Evolutionary conservation across 2,113 vertebrate genomes (phyloP).

Genomic region (Danionella cerebrum): DNA sequence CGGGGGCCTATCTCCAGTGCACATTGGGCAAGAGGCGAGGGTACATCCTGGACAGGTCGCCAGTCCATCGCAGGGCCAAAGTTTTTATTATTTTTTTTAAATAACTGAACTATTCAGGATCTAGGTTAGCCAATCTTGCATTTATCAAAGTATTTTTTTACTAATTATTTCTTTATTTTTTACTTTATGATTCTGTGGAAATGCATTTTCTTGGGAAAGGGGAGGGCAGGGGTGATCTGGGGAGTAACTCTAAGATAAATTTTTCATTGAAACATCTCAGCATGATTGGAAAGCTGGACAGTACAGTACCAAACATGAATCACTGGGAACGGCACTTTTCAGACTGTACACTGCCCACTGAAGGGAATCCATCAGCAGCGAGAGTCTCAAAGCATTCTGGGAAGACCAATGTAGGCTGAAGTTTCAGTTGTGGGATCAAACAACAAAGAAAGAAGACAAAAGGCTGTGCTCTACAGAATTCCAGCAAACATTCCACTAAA

Average conservation of each 20-base stretch:
- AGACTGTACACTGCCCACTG: slow-evolving; percentile 13
- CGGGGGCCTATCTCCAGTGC: too few relatives aligned
- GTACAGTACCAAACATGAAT: too few relatives aligned
- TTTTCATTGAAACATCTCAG: not conserved
- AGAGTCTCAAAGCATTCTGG: not conserved
- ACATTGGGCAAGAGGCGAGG: too few relatives aligned
- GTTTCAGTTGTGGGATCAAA: slow-evolving; percentile 4
- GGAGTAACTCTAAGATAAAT: too few relatives aligned
- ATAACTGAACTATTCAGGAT: too few relatives aligned
- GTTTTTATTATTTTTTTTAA: too few relatives aligned
- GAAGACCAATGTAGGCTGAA: not conserved
- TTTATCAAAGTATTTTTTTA: too few relatives aligned
- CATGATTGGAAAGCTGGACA: not conserved
- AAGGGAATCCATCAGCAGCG: not conserved
- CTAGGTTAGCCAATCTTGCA: too few relatives aligned
- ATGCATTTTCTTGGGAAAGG: not conserved
- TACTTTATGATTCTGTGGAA: too few relatives aligned
- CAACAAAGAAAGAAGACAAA: slow-evolving; percentile 21
- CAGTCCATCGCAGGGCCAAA: too few relatives aligned
- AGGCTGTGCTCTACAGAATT: slow-evolving; percentile 6
- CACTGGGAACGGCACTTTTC: slow-evolving; percentile 48
- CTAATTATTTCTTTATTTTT: too few relatives aligned
- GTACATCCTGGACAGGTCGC: too few relatives aligned
- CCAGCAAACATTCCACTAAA: slow-evolving; percentile 31
- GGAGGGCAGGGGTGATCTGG: not conserved